A percentile compares a stretch with the other conserved stretches of the same genome.
Conservation (phyloP, 2,888 invertebrate species). For the Herminia tarsipennalis region DNA sequence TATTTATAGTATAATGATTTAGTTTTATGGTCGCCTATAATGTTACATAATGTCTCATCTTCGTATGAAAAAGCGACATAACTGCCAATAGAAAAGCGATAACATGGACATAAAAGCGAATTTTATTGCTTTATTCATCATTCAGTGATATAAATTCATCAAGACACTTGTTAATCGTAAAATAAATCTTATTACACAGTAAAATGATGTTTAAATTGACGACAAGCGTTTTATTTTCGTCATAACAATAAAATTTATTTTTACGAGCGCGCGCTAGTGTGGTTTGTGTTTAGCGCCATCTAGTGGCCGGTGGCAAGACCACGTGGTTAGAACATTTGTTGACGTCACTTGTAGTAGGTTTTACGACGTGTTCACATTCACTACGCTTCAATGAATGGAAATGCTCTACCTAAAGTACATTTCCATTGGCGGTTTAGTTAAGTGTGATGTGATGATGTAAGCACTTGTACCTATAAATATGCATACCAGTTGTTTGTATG, state of each 20-base stretch:
- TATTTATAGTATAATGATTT: conserved; percentile 62
- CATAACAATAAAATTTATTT: conserved; percentile 86
- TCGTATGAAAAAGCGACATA: conserved; percentile 68
- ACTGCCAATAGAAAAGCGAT: conserved; percentile 78
- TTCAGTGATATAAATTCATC: conserved; percentile 83
- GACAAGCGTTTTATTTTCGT: conserved; percentile 86
- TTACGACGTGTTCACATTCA: conserved; percentile 69
- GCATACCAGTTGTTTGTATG: no score
- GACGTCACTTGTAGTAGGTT: conserved; percentile 68
- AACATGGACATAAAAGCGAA: conserved; percentile 76
- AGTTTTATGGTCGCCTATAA: conserved; percentile 63
- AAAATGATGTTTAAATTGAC: conserved; percentile 85
- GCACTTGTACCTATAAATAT: no score
- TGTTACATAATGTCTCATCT: conserved; percentile 58
- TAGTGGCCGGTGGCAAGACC: conserved; percentile 58
- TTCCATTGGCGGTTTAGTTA: no score
- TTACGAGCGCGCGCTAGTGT: conserved; percentile 70
- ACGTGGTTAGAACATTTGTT: conserved; percentile 53
- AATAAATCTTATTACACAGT: conserved; percentile 85
- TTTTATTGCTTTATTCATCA: conserved; percentile 84
- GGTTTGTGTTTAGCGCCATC: conserved; percentile 72
- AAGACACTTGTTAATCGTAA: conserved; percentile 85
- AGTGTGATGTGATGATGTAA: no score
- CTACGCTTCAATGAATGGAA: conserved; percentile 69
- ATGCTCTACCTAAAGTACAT: no score